These are phyloP conservation scores for Neosalanx taihuensis DNA, from an alignment of 2,797 vertebrate genomes.

Conservation along the genomic window DNA sequence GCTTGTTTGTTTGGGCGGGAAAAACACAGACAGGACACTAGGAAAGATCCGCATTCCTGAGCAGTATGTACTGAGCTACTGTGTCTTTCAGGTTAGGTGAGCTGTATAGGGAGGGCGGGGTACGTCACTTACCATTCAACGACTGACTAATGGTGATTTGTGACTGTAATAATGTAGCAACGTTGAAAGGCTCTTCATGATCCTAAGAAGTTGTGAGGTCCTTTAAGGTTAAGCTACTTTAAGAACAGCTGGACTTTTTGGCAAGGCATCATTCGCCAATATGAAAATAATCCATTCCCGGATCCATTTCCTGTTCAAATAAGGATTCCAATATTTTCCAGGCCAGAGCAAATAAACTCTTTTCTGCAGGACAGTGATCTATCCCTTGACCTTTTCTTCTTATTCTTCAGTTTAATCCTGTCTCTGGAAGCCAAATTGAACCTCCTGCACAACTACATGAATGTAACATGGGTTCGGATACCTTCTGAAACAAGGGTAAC, in stretches of 20 bases:
- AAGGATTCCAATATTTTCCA: not conserved
- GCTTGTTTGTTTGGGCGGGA: no score
- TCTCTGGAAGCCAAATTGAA: constrained; percentile 98
- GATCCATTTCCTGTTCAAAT: constrained; percentile 1
- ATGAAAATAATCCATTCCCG: constrained; percentile 12
- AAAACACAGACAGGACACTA: no score
- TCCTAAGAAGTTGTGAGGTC: not conserved
- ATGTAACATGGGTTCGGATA: constrained; percentile 99
- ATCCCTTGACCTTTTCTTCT: not conserved
- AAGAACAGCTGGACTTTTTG: constrained; percentile 14
- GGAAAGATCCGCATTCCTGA: no score
- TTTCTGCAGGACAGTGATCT: constrained; percentile 1
- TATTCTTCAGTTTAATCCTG: constrained; percentile 85
- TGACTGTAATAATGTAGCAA: not conserved
- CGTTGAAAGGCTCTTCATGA: not conserved
- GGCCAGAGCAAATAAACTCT: constrained; percentile 15
- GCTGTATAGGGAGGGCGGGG: not conserved
- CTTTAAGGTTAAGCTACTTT: constrained; percentile 1
- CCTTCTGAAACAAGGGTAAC: constrained; percentile 95
- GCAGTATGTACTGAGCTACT: no score
- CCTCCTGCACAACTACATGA: constrained; percentile 99
- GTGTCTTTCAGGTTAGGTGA: no score
- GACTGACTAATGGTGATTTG: not conserved
- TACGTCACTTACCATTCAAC: not conserved
- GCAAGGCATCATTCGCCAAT: not conserved